These are phyloP conservation scores for Patiria miniata DNA, from an alignment of 35 echinoderm and acorn worm species.

Conservation along the genomic window DNA sequence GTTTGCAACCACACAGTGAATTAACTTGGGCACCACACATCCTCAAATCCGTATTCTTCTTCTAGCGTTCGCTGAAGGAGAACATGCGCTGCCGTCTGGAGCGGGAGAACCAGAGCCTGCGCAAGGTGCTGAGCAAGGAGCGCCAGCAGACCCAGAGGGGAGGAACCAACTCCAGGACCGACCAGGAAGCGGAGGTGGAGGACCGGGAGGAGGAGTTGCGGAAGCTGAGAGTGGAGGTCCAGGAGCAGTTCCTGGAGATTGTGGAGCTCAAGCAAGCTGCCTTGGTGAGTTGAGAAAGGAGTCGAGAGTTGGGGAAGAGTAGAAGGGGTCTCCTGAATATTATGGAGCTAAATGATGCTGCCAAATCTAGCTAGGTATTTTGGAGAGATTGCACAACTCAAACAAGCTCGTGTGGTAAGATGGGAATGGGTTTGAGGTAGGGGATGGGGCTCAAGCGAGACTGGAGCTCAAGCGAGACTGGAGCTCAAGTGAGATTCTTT, in stretches of 20 bases:
- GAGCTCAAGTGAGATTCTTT: too few species aligned
- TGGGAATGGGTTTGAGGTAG: too few species aligned
- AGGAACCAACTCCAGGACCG: not conserved
- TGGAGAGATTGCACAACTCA: too few species aligned
- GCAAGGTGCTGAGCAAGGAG: conserved; percentile 10
- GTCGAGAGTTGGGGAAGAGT: not conserved
- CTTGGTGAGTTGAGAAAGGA: conserved; percentile 46
- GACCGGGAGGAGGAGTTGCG: conserved; percentile 54
- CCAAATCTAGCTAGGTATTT: too few species aligned
- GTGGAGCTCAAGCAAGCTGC: conserved; percentile 77
- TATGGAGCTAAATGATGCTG: not conserved
- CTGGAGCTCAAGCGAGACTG: too few species aligned
- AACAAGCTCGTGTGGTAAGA: too few species aligned
- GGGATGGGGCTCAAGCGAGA: too few species aligned
- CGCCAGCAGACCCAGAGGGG: not conserved
- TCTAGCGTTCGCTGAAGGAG: conserved; percentile 30
- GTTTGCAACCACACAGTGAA: not conserved
- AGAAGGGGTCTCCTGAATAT: not conserved
- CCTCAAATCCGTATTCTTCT: not conserved
- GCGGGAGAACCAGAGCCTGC: conserved; percentile 2
- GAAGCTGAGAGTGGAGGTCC: conserved; percentile 45
- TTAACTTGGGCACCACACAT: not conserved
- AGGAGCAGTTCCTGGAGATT: conserved; percentile 82
- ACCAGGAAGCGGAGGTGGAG: not conserved
- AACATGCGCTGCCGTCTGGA: conserved; percentile 33